Evolutionary conservation across 2,797 vertebrate genomes (phyloP).

Genomic region (Tenualosa thibaudeaui): DNA sequence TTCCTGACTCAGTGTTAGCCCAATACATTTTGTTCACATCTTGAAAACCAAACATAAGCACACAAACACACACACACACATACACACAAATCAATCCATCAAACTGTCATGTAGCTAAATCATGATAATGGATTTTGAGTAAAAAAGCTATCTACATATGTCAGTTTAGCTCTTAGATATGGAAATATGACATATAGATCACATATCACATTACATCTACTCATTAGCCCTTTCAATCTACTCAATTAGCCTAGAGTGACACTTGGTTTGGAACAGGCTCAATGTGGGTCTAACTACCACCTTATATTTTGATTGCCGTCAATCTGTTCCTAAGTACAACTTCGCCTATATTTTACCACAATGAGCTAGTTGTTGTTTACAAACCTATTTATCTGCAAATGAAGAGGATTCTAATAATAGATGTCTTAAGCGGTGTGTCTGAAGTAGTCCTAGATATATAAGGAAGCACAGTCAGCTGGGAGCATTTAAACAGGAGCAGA

Average conservation of each 20-base stretch:
- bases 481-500: not conserved
- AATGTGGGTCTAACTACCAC: too few species aligned
- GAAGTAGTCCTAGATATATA: not conserved
- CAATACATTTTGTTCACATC: not conserved
- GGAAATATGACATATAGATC: too few species aligned
- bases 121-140: not conserved
- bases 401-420: not conserved
- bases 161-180: not conserved
- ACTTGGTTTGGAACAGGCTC: too few species aligned
- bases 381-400: not conserved
- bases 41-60: not conserved
- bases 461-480: not conserved
- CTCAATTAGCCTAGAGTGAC: too few species aligned
- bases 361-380: not conserved
- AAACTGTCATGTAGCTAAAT: slow-evolving; percentile 1
- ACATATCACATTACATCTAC: too few species aligned
- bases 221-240: too few species aligned
- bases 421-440: not conserved
- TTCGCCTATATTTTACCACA: not conserved
- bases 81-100: slow-evolving; percentile 4
- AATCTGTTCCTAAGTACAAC: not conserved
- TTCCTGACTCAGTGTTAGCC: not conserved
- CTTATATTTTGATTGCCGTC: not conserved
- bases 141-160: not conserved
- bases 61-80: not conserved